These are phyloP conservation scores for Nannoperca australis DNA, from an alignment of 2,797 vertebrate genomes.

Conservation along the genomic window DNA sequence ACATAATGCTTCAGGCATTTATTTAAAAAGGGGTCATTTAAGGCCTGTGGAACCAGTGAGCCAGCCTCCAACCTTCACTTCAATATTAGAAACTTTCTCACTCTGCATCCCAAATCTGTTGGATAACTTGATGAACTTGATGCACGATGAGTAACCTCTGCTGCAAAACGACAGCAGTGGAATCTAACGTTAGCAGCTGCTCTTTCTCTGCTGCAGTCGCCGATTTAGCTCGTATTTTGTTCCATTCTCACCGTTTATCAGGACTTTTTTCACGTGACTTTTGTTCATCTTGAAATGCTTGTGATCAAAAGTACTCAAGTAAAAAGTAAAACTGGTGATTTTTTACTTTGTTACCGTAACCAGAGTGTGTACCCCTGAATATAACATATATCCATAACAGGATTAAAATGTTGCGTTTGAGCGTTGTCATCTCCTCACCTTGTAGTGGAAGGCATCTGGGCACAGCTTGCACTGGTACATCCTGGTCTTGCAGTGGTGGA, in stretches of 20 bases:
- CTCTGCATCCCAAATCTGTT: constrained; percentile 20
- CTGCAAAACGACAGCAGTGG: constrained; percentile 17
- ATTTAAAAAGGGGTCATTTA: neutral
- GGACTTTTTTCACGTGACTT: too few species aligned
- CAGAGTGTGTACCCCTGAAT: too few species aligned
- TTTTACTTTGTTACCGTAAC: too few species aligned
- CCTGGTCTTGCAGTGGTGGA: constrained; percentile 95
- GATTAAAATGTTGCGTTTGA: neutral
- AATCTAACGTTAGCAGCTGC: constrained; percentile 12
- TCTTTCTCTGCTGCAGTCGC: too few species aligned
- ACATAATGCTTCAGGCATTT: neutral
- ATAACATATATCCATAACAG: too few species aligned
- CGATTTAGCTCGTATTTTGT: too few species aligned
- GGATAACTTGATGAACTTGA: constrained; percentile 42
- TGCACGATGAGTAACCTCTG: constrained; percentile 43
- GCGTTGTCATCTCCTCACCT: constrained; percentile 82
- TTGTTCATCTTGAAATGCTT: too few species aligned
- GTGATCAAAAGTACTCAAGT: too few species aligned
- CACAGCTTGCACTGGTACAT: constrained; percentile 95
- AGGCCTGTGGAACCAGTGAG: neutral
- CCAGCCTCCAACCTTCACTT: neutral
- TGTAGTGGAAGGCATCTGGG: constrained; percentile 92
- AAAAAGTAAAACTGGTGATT: too few species aligned
- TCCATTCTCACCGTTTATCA: too few species aligned
- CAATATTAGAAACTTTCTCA: constrained; percentile 20